Conservation (phyloP, 2,113 vertebrate genomes). For the human region GRCh38 chr5:103121001-103121500, state of each 20-base stretch:
- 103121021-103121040: not conserved
- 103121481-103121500: not conserved
- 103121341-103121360: not conserved
- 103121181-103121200: not conserved
- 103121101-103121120: not conserved
- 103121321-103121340: not conserved
- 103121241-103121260: not conserved
- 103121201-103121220: not conserved
- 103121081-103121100: not conserved
- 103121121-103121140: not conserved
- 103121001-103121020: not conserved
- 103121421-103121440: not conserved
- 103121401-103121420: not conserved
- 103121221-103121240: not conserved
- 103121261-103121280: not conserved
- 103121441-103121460: not conserved
- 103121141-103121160: not conserved
- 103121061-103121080: not conserved
- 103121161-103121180: not conserved
- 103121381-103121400: not conserved
- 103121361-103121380: not conserved
- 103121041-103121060: not conserved
- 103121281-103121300: not conserved
- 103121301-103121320: not conserved
- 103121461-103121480: not conserved